A percentile compares a stretch with the other conserved stretches of the same genome.
Evolutionary conservation across 2,113 vertebrate genomes (phyloP).

Genomic region (Alligator mississippiensis): DNA sequence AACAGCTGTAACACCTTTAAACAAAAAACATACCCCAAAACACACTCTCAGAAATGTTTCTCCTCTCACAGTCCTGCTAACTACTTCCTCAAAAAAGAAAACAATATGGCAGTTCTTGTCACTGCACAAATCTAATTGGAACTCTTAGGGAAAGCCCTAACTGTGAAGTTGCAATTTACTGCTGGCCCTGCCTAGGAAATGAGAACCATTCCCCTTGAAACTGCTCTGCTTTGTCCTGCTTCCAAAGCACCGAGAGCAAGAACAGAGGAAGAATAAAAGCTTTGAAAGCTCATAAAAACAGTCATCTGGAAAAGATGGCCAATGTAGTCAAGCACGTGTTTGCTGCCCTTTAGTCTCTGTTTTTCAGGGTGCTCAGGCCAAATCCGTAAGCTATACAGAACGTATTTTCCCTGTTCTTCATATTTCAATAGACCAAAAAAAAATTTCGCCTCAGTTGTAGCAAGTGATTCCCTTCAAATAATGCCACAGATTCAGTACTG

Average conservation of each 20-base stretch:
- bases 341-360: neutral
- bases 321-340: neutral
- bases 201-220: neutral
- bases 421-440: neutral
- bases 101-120: neutral
- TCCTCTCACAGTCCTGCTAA: neutral
- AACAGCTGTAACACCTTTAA: neutral
- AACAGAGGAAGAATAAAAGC: neutral
- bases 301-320: neutral
- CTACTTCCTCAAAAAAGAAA: neutral
- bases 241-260: neutral
- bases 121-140: neutral
- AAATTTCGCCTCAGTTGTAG: neutral
- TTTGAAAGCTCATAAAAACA: neutral
- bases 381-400: rapidly evolving
- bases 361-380: neutral
- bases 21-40: neutral
- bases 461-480: neutral
- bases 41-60: neutral
- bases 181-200: neutral
- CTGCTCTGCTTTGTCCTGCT: neutral
- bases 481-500: neutral
- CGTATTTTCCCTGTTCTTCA: neutral
- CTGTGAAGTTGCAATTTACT: neutral
- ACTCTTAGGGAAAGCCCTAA: neutral